Percentiles rank a stretch among this genome's conserved stretches.
Evolutionary conservation across 2,113 vertebrate genomes (phyloP).

Genomic region (Meles meles): DNA sequence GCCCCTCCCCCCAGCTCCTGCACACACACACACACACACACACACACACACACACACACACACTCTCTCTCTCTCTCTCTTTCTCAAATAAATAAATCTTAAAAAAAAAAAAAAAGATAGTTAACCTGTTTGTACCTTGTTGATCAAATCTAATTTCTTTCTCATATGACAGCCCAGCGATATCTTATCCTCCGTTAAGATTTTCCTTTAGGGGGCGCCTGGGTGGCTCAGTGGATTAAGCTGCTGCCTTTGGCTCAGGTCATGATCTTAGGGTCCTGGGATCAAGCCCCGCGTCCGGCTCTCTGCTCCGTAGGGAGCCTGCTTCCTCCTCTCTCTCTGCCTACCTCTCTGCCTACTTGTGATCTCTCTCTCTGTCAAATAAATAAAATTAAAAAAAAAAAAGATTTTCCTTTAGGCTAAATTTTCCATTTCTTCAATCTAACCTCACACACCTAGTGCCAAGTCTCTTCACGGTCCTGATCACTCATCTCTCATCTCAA

Average conservation of each 20-base stretch:
- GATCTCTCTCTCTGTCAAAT: too few species aligned
- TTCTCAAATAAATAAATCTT: background rate
- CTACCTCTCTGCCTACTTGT: too few species aligned
- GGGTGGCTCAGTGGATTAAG: too few species aligned
- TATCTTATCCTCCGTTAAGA: background rate
- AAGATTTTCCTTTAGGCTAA: background rate
- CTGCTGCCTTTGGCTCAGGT: too few species aligned
- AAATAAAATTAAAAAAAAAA: too few species aligned
- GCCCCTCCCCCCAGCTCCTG: background rate
- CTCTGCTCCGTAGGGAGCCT: too few species aligned
- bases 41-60: background rate
- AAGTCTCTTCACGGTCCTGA: background rate
- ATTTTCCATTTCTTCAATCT: background rate
- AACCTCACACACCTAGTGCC: background rate
- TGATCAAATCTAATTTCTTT: conserved; percentile 10
- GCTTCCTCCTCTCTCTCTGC: too few species aligned
- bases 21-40: background rate
- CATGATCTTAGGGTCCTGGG: too few species aligned
- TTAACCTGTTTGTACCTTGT: background rate
- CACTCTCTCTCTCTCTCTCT: background rate
- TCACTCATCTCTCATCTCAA: background rate
- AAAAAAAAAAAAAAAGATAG: background rate
- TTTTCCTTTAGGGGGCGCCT: background rate
- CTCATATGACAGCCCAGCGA: background rate
- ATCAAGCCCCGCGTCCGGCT: too few species aligned